Evolutionary conservation across 2,888 invertebrate genomes (phyloP).

Genomic region (Ellobium chinense): DNA sequence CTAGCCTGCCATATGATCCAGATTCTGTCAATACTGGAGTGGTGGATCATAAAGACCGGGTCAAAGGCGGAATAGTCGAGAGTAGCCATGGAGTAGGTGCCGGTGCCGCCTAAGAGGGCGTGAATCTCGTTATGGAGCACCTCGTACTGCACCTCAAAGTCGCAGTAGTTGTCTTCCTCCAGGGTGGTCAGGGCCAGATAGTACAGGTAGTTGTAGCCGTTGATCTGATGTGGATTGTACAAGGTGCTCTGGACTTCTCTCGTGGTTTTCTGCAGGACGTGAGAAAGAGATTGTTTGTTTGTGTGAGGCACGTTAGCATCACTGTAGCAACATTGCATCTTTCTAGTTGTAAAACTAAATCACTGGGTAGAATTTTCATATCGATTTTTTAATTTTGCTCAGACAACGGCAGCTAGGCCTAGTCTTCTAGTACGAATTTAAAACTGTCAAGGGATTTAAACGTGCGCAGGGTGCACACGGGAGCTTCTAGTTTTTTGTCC

Average conservation of each 20-base stretch:
- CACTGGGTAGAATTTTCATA: no score
- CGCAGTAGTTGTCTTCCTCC: constrained; percentile 54
- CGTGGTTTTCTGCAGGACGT: constrained; percentile 25
- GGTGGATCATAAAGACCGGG: constrained; percentile 55
- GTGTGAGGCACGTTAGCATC: no score
- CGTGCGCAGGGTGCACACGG: no score
- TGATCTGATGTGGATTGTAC: constrained; percentile 34
- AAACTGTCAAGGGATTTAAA: no score
- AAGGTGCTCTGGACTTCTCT: constrained; percentile 38
- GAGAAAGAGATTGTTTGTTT: no score
- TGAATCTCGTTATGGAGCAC: constrained; percentile 54
- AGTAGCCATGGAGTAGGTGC: constrained; percentile 51
- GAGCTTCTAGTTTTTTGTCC: no score
- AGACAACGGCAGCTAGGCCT: no score
- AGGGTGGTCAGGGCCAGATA: constrained; percentile 48
- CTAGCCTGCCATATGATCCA: constrained; percentile 55
- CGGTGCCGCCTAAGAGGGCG: constrained; percentile 50
- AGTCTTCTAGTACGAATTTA: no score
- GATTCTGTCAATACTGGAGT: constrained; percentile 54
- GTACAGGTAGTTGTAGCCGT: constrained; percentile 47
- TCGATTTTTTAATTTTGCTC: no score
- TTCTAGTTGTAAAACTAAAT: no score
- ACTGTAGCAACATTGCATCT: no score
- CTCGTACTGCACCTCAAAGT: constrained; percentile 56
- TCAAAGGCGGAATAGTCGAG: constrained; percentile 54